phyloP scores from a whole-genome alignment of 2,888 invertebrate species.

The Tiliacea citrago region DNA sequence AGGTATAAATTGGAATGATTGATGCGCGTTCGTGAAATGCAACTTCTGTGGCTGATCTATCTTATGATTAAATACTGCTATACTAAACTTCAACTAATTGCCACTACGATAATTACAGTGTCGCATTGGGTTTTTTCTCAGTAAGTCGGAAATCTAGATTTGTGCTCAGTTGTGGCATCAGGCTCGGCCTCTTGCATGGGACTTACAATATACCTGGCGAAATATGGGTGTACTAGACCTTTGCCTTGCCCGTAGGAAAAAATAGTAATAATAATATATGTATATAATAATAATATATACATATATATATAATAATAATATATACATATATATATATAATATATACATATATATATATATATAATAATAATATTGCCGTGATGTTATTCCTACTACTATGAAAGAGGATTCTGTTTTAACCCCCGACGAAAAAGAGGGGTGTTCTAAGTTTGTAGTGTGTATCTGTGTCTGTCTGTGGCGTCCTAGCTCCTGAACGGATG shows the following conservation, averaged over 20 bases:
- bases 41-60: not conserved
- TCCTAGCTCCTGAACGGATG: too few relatives aligned
- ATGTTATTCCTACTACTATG: not conserved
- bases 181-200: not conserved
- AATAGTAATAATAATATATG: too few relatives aligned
- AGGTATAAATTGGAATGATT: not conserved
- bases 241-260: not conserved
- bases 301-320: too few relatives aligned
- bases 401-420: not conserved
- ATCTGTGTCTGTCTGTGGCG: too few relatives aligned
- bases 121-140: not conserved
- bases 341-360: too few relatives aligned
- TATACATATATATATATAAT: too few relatives aligned
- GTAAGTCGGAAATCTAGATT: not conserved
- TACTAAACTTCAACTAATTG: not conserved
- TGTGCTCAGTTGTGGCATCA: not conserved
- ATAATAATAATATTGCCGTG: too few relatives aligned
- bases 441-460: too few relatives aligned
- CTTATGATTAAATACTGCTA: not conserved
- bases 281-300: too few relatives aligned
- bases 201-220: not conserved
- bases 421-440: too few relatives aligned
- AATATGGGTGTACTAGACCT: not conserved
- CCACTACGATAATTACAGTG: not conserved
- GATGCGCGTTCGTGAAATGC: not conserved